Base-by-base conservation (phyloP, 1,140 invertebrate species). In the Panagrolaimus sp. region DNA sequence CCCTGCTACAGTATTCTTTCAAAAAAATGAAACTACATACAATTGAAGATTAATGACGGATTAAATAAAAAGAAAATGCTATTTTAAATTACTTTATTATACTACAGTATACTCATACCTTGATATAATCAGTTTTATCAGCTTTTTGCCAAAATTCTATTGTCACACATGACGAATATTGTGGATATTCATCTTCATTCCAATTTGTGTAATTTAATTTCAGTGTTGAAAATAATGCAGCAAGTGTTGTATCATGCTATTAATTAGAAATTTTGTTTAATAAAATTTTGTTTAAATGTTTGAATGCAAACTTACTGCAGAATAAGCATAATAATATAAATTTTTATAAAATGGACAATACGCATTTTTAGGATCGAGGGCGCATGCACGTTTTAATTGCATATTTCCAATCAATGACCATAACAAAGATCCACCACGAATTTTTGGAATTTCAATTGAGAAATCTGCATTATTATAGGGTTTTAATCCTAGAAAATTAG, bases 201-300 rank as follows among this genome's bases (percentile, higher is more conserved):
- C 48, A 75, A 48, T 75, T 75, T 14, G 73, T 73, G 38, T 76
- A 32, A 63, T 72, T 71, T 43, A 76, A 72, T 10, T 74, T 74
- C 7, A 75, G 45, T 4, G 74, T 55, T 14, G 74, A 38, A 44
- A 76, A 76, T 15, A 76, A 43, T 12, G 69, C 69, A 12, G 74
- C 52, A 43, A 68, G 7, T 44, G 58, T 67, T 21, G 65, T 69
- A 32, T 71, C 69, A 65, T 71, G 69, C 68, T 69, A 65, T 68
- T 71, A 55, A 69, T 15, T 76, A n/a, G 58, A 38, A 68, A 68
- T n/a, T 28, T 14, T 7, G 8, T 12, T 14, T 15, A 0, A 67
- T 43, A 17, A 2, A 38, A 10, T 66, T 76, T 8, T 10, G 12
- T 21, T 8, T 8, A 21, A 8, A 8, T 5, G 15, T 52, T 52